These are phyloP conservation scores for Galerucella calmariensis DNA, from an alignment of 2,888 invertebrate genomes.

Conservation along the genomic window DNA sequence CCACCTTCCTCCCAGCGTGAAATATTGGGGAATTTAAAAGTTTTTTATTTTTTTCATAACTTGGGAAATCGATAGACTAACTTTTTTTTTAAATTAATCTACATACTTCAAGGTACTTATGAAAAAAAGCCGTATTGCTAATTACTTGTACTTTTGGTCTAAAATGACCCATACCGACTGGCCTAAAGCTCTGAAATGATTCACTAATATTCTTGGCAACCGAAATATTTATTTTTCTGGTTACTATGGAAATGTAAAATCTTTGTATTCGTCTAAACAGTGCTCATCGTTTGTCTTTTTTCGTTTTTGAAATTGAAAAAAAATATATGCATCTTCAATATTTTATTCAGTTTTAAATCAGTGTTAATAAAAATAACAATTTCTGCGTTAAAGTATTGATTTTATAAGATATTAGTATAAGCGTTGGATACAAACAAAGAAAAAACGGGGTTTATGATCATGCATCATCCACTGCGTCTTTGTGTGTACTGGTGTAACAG, in stretches of 20 bases:
- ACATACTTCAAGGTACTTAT: no score
- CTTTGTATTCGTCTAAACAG: background rate
- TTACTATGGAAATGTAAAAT: background rate
- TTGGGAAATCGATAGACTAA: no score
- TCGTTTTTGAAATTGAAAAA: no score
- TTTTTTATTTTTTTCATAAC: no score
- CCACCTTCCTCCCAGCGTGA: no score
- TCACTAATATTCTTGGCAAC: background rate
- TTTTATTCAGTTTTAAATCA: background rate
- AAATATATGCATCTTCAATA: background rate
- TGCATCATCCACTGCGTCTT: slow-evolving; percentile 6
- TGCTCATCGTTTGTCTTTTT: no score
- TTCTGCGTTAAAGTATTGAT: slow-evolving; percentile 12
- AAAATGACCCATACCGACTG: no score
- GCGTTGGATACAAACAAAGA: slow-evolving; percentile 25
- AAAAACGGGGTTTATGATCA: background rate
- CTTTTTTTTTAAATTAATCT: no score
- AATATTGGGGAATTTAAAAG: no score
- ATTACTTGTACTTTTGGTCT: no score
- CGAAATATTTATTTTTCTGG: background rate
- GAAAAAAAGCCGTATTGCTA: no score
- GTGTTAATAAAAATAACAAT: background rate
- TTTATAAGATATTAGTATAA: background rate
- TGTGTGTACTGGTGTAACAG: background rate
- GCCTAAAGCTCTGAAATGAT: no score